A percentile compares a stretch with the other conserved stretches of the same genome.
Conservation (phyloP, 2,797 vertebrate species). For the Macrochelys suwanniensis region DNA sequence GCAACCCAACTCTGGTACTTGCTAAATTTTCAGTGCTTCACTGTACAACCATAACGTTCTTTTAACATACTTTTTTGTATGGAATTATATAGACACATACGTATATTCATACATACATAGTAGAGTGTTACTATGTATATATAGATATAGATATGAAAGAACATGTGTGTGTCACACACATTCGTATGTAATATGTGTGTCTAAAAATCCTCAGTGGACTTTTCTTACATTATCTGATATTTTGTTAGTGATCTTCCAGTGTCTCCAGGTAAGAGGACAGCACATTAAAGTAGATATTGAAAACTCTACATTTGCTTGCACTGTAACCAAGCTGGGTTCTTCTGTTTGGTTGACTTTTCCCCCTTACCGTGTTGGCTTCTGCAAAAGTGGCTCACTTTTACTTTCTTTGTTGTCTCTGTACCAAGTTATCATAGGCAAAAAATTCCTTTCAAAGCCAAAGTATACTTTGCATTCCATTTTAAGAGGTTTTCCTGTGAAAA, state of each 20-base stretch:
- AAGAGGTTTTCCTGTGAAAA: slow-evolving; percentile 82
- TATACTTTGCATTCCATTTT: slow-evolving; percentile 81
- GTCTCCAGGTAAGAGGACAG: neutral
- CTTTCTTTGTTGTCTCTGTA: slow-evolving; percentile 55
- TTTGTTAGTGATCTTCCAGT: neutral
- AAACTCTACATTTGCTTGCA: neutral
- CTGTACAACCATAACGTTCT: neutral
- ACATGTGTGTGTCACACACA: too few relatives aligned
- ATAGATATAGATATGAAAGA: too few relatives aligned
- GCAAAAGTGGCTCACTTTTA: slow-evolving; percentile 30
- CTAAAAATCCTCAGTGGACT: neutral
- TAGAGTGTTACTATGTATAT: too few relatives aligned
- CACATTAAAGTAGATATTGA: neutral
- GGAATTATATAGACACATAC: neutral
- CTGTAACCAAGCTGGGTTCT: neutral
- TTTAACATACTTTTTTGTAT: neutral
- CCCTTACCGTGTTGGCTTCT: slow-evolving; percentile 69
- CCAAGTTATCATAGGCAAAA: slow-evolving; percentile 80
- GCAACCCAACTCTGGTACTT: neutral
- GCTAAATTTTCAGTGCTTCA: neutral
- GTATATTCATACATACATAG: neutral
- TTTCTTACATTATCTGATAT: neutral
- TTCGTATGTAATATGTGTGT: neutral
- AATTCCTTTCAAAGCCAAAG: slow-evolving; percentile 82
- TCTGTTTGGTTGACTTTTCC: rapidly evolving